phyloP scores from a whole-genome alignment of 2,888 invertebrate species.

The Empis stercorea region DNA sequence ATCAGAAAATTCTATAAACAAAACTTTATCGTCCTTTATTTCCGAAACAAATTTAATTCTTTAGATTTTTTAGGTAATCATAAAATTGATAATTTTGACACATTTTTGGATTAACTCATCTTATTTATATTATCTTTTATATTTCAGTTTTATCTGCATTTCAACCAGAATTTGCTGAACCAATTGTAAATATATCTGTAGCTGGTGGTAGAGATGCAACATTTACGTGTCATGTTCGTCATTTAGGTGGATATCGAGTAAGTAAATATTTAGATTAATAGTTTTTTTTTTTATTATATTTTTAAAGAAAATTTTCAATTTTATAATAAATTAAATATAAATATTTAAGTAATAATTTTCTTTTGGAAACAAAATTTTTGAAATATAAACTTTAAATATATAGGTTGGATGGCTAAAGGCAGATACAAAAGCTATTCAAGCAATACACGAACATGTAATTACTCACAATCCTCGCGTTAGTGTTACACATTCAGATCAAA shows the following conservation, averaged over 20 bases:
- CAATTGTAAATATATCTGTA: conserved; percentile 71
- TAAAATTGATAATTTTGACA: too few relatives aligned
- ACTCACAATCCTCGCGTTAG: conserved; percentile 80
- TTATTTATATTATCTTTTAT: not conserved
- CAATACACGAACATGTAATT: conserved; percentile 83
- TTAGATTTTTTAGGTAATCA: too few relatives aligned
- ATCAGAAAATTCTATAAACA: too few relatives aligned
- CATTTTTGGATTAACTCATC: not conserved
- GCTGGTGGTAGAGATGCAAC: conserved; percentile 76
- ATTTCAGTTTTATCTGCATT: conserved; percentile 53
- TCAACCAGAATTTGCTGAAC: conserved; percentile 75
- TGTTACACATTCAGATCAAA: conserved; percentile 73
- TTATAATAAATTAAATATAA: too few relatives aligned
- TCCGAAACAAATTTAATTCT: too few relatives aligned
- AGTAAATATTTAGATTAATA: conserved; percentile 30
- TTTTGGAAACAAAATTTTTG: too few relatives aligned
- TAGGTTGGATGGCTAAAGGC: conserved; percentile 91
- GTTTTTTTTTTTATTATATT: not conserved
- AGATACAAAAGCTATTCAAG: conserved; percentile 85
- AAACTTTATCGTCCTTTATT: too few relatives aligned
- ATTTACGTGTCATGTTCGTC: conserved; percentile 74
- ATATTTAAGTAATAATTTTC: too few relatives aligned
- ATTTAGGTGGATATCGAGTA: conserved; percentile 81
- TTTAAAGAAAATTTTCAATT: conserved; percentile 7
- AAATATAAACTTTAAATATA: conserved; percentile 12